A percentile compares a stretch with the other conserved stretches of the same genome.
phyloP scores from a whole-genome alignment of 2,797 vertebrate genomes.

The Pelochelys cantorii region DNA sequence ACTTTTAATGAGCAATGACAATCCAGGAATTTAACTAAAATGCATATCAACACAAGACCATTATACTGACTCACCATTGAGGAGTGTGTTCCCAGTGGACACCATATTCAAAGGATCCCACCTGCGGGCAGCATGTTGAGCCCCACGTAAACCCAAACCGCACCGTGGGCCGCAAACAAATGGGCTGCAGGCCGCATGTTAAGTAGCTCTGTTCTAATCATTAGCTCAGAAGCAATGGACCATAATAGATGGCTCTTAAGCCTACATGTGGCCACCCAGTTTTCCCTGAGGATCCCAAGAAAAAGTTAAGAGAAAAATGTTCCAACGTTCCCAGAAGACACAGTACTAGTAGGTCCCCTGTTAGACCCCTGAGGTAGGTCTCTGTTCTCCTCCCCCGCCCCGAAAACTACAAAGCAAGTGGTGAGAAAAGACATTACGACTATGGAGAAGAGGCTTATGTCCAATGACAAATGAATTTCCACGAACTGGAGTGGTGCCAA shows the following conservation, averaged over 20 bases:
- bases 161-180: no score
- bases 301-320: background rate
- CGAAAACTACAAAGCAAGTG: background rate
- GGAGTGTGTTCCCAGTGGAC: no score
- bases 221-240: background rate
- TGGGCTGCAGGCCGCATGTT: no score
- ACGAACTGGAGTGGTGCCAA: background rate
- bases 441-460: background rate
- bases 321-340: background rate
- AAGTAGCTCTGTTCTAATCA: background rate
- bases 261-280: rapidly evolving
- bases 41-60: no score
- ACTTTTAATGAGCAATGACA: no score
- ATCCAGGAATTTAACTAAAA: no score
- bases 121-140: no score
- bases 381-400: no score
- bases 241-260: background rate
- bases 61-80: no score
- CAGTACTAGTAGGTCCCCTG: no score
- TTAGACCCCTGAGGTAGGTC: background rate
- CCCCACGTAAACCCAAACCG: no score
- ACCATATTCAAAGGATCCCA: no score
- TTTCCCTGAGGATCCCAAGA: background rate
- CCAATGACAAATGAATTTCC: background rate
- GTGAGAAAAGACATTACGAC: background rate